phyloP scores from a whole-genome alignment of 2,797 vertebrate genomes.

The Squalus acanthias region DNA sequence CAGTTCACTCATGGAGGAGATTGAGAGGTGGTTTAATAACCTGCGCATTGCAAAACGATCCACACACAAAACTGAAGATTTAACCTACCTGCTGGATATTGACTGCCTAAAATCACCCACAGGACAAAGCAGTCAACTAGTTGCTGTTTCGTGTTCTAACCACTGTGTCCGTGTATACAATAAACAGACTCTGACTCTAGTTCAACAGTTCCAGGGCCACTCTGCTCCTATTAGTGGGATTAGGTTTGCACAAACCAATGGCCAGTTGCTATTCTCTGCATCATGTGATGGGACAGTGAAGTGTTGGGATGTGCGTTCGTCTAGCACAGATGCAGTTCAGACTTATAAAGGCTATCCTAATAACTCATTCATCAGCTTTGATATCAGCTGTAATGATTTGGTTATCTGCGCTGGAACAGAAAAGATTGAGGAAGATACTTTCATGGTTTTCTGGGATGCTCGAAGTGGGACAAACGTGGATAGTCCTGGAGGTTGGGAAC shows the following conservation, averaged over 20 bases:
- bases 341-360: conserved; percentile 65
- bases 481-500: conserved; percentile 43
- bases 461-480: conserved; percentile 53
- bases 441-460: conserved; percentile 86
- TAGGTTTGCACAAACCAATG: conserved; percentile 57
- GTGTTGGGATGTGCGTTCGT: conserved; percentile 73
- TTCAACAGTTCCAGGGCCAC: conserved; percentile 57
- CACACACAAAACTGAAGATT: conserved; percentile 48
- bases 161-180: conserved; percentile 64
- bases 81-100: conserved; percentile 75
- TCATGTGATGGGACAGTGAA: conserved; percentile 68
- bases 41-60: conserved; percentile 66
- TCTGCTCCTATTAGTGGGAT: conserved; percentile 61
- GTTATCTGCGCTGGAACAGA: conserved; percentile 85
- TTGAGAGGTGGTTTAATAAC: conserved; percentile 64
- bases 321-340: conserved; percentile 55
- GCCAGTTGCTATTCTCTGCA: conserved; percentile 65
- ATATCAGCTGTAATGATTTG: conserved; percentile 68
- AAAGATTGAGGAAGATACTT: conserved; percentile 68
- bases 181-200: conserved; percentile 59
- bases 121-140: conserved; percentile 42
- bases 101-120: conserved; percentile 46
- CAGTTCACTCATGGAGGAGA: conserved; percentile 59
- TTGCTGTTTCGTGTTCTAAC: conserved; percentile 74
- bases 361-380: conserved; percentile 76